Evolutionary conservation across 2,888 invertebrate genomes (phyloP), one percentile per base, ranked within the genome.

Genomic region (Cosmia trapezina): DNA sequence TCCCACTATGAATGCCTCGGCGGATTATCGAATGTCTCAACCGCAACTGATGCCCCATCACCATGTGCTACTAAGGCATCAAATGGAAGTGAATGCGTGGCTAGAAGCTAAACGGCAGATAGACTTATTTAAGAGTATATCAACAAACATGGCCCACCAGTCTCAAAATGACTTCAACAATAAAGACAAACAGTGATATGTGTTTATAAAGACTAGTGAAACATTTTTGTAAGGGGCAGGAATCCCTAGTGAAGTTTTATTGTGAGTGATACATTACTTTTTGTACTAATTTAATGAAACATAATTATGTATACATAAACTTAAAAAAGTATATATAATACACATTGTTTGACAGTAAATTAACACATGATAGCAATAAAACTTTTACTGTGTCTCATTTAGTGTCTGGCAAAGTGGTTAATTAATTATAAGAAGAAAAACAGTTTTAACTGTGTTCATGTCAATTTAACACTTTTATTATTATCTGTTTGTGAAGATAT

Each of bases 31-130:
- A 37, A 86, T 91, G 83, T 70, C 85, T 41, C 85, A 80, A 43
- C 90, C 92, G 61, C 94, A 93, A 82, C 84, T 93, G 53, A 87
- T 94, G 81, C 88, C 91, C 57, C 89, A 93, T 63, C 89, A 93
- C 80, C 92, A 81, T 62, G 78, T 75, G 57, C 70, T 93, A 63
- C 83, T 93, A 60, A 91, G 94, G 80, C 94, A 93, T 83, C 94
- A 95, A 83, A 93, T 95, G 91, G 95, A 96, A 87, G 91, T 95
- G 85, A 94, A 90, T 88, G 93, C 93, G 51, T 96, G 95, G 96
- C 83, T 95, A 54, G 94, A 93, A 86, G 94, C 94, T 51, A 94
- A 94, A 78, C 91, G 93, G 73, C 94, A 94, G 75, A 91, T 92
- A 87, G 94, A 95, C 81, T 88, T 95, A 70, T 90, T 93, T 76